Percentiles rank a stretch among this genome's conserved stretches.
Evolutionary conservation across 2,113 vertebrate genomes (phyloP).

Genomic region (Oreochromis aureus): DNA sequence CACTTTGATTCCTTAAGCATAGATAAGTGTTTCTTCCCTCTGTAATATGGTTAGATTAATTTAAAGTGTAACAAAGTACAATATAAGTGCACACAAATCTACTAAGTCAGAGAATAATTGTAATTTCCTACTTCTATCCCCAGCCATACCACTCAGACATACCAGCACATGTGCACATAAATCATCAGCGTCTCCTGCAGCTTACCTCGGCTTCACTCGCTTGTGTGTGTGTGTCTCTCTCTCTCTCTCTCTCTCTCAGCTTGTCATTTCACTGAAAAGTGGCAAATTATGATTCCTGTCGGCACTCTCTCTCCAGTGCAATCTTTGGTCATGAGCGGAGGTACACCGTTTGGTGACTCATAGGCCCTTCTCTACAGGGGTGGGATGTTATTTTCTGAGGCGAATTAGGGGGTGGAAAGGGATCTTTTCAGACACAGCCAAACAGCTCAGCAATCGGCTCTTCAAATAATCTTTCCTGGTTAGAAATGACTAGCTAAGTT

Average conservation of each 20-base stretch:
- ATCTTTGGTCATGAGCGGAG: neutral
- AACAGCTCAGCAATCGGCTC: neutral
- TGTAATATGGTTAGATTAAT: neutral
- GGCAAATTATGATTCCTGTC: slow-evolving; percentile 52
- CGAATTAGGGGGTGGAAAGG: slow-evolving; percentile 26
- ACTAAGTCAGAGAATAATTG: neutral
- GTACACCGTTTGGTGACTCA: slow-evolving; percentile 36
- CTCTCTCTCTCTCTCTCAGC: neutral
- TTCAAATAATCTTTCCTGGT: slow-evolving; percentile 3
- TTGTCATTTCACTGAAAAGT: slow-evolving; percentile 6
- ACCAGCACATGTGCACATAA: neutral
- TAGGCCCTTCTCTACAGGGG: slow-evolving; percentile 11
- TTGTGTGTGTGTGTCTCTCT: neutral
- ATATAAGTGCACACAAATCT: neutral
- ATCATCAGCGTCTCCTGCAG: neutral
- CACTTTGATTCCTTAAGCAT: neutral
- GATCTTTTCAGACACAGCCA: slow-evolving; percentile 36
- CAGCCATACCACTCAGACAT: neutral
- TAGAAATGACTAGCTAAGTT: neutral
- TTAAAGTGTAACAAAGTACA: neutral
- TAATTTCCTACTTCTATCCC: neutral
- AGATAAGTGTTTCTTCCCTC: neutral
- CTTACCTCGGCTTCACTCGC: neutral
- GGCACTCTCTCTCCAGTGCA: neutral
- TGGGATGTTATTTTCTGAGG: slow-evolving; percentile 41